A percentile compares a stretch with the other conserved stretches of the same genome.
These are phyloP conservation scores for Burhinus oedicnemus DNA, from an alignment of 2,113 vertebrate genomes.

Conservation along the genomic window DNA sequence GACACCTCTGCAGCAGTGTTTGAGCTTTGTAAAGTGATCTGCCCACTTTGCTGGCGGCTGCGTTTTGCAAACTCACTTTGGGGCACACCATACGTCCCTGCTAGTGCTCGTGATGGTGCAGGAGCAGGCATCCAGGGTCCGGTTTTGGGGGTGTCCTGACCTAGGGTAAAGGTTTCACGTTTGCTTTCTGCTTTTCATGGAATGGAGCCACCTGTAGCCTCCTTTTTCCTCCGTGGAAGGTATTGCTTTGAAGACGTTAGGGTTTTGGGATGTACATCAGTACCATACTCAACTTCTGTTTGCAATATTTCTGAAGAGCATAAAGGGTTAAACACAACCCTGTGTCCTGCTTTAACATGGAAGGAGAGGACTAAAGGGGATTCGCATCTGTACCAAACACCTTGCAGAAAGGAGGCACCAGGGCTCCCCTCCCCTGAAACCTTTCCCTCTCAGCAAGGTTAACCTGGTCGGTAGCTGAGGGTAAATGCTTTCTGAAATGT, in stretches of 20 bases:
- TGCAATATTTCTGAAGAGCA: background rate
- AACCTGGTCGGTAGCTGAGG: background rate
- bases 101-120: background rate
- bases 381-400: background rate
- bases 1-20: background rate
- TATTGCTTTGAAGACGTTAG: background rate
- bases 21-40: slow-evolving; percentile 43
- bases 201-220: background rate
- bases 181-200: background rate
- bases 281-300: background rate
- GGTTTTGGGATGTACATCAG: background rate
- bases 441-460: background rate
- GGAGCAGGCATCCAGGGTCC: background rate
- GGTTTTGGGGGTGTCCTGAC: background rate
- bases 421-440: background rate
- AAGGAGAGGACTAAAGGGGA: background rate
- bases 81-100: background rate
- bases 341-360: background rate
- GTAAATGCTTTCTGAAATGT: background rate
- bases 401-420: background rate
- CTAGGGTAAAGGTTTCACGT: background rate
- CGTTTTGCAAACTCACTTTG: slow-evolving; percentile 13
- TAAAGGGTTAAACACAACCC: background rate
- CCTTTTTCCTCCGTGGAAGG: background rate
- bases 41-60: background rate